A percentile compares a stretch with the other conserved stretches of the same genome.
These are phyloP conservation scores for Callimorpha dominula DNA, from an alignment of 2,888 invertebrate species.

Conservation along the genomic window DNA sequence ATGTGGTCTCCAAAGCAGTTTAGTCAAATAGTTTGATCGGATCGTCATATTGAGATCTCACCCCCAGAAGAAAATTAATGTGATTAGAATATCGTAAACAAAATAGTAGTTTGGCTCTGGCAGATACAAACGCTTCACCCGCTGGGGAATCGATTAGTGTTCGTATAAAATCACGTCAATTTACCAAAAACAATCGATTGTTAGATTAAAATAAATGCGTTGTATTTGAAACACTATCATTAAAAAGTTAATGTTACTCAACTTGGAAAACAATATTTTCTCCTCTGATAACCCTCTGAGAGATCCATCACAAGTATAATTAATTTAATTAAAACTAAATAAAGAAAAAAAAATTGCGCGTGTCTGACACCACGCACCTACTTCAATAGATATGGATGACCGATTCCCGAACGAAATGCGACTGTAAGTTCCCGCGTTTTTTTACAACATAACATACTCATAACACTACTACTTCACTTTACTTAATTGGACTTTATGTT, in stretches of 20 bases:
- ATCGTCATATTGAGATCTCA: neutral
- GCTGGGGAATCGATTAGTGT: too few relatives aligned
- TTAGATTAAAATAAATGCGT: neutral
- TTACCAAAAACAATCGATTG: neutral
- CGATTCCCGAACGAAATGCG: constrained; percentile 65
- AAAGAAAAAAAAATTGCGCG: constrained; percentile 70
- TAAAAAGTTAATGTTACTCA: constrained; percentile 28
- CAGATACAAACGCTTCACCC: neutral
- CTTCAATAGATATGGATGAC: constrained; percentile 72
- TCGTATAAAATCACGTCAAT: neutral
- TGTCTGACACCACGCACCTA: constrained; percentile 72
- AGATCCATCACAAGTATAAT: constrained; percentile 68
- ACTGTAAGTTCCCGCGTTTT: constrained; percentile 67
- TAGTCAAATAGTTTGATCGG: neutral
- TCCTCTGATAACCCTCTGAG: constrained; percentile 36
- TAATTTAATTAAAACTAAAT: constrained; percentile 81
- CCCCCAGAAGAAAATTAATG: neutral
- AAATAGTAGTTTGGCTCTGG: neutral
- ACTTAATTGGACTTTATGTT: neutral
- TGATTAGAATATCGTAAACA: neutral
- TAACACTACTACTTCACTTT: constrained; percentile 10
- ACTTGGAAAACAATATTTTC: constrained; percentile 50
- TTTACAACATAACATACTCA: constrained; percentile 41
- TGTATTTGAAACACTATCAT: constrained; percentile 1
- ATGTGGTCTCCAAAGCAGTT: too few relatives aligned